Evolutionary conservation across 2,113 vertebrate species (phyloP), one percentile per base, ranked within the genome.

Genomic region (Chlorodrepanis virens): DNA sequence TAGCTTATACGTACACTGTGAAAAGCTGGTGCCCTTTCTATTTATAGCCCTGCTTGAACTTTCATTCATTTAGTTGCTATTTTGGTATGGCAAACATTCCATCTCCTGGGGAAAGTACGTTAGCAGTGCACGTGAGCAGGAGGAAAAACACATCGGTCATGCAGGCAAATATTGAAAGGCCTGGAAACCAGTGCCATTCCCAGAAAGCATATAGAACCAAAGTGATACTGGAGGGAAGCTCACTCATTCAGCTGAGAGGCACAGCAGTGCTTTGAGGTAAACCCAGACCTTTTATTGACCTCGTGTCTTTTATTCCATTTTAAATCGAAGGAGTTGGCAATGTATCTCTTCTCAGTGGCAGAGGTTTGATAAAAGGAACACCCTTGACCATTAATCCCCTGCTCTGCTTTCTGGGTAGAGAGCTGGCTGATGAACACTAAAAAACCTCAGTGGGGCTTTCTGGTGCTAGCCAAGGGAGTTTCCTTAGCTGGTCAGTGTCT

Each of bases 31-130:
- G 69, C 64, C 39, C 79, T 75, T 94, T 91, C 97, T 98, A 98
- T 98, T 98, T 98, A 96, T 98, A 98, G 97, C 83, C 31, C 40
- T 61, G 6, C 74, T 93, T 97, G 95, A 96, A 98, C 97, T 98
- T 98, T 96, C 94, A 95, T 98, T 97, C 96, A 83, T 93, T 92
- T 86, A 90, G 97, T 96, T 98, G 96, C 87, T 97, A 94, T 97
- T 98, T 98, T 96, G 89, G 77, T 70, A 39, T 6, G 68, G 63
- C 74, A 96, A 97, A 97, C 95, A 93, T 97, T 95, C 45, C 42
- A 60, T 94, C 96, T 97, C 96, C 95, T 35, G 10, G 93, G 89
- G 94, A 93, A 97, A 97, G 90, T 92, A 24, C 67, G 16, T 93
- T 84, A 98, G 92, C 92, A 94, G 75, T 7, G 40, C 63, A 65